Evolutionary conservation across 2,113 vertebrate species (phyloP), one percentile per base, ranked within the genome.

Genomic region (Labeo catla): DNA sequence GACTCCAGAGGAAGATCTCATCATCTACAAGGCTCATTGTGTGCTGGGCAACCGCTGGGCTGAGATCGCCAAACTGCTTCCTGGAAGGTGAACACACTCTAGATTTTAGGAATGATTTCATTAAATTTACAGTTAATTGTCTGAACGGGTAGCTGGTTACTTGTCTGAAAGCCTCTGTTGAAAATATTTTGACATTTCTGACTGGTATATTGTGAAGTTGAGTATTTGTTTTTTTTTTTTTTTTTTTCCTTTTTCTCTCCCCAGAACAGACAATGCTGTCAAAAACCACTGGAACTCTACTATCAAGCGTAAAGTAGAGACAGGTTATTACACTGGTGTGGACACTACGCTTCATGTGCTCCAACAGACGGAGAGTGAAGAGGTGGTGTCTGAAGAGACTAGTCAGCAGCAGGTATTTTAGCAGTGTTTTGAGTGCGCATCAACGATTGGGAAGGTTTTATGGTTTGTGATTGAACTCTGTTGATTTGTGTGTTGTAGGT

Each of bases 231-330:
- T 1, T 15, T 39, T 59, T 77, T 0, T 36, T 52, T 52, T 15
- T 1, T 15, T 39, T 59, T 77, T 0, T 36, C 23, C 66, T 34
- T n/a, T 39, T n/a, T n/a, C n/a, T n/a, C n/a, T 15, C 43, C 10
- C 68, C 83, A 99, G 98, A 90, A 99, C 98, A 0, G 98, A 99
- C 91, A 99, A 99, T 19, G 98, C 98, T 4, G 98, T 99, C 90
- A 99, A 99, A 91, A 99, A 99, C 91, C 98, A 99, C 93, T 99
- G 98, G 98, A 99, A 99, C 89, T 99, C 98, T 0, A 99, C 98
- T 45, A 99, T 99, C 89, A 99, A 99, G 87, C 94, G 98, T 66
- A 99, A 99, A 61, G 95, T 99, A 87, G 98, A 99, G 89, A 97
- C 95, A 0, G 97, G 97, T 34, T 96, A 95, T 54, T 99, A 97